Evolutionary conservation across 2,888 invertebrate species (phyloP).

Genomic region (Tetropium fuscum): DNA sequence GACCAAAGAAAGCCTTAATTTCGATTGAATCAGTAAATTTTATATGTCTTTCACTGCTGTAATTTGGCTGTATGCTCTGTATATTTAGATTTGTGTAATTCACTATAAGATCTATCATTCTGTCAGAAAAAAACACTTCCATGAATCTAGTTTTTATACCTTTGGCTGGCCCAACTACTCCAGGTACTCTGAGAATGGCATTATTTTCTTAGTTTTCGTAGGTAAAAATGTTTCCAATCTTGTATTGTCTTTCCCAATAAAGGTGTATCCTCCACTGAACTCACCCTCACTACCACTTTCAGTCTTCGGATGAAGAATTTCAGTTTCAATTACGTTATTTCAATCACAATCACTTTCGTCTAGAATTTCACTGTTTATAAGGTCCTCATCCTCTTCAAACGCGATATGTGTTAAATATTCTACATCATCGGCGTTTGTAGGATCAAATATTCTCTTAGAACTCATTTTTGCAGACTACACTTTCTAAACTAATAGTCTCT

Average conservation of each 20-base stretch:
- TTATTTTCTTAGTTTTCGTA: not conserved
- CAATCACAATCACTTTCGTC: constrained; percentile 5
- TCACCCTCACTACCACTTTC: constrained; percentile 3
- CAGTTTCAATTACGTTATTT: not conserved
- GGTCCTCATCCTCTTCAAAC: constrained; percentile 1
- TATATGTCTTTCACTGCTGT: not conserved
- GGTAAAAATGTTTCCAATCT: constrained; percentile 1
- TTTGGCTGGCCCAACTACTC: constrained; percentile 1
- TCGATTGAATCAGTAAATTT: not conserved
- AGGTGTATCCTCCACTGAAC: no score
- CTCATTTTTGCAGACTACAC: not conserved
- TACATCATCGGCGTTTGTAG: not conserved
- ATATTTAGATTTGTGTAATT: constrained; percentile 16
- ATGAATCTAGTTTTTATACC: not conserved
- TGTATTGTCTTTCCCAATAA: constrained; percentile 5
- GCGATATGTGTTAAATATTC: not conserved
- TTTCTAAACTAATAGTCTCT: not conserved
- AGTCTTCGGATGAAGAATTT: not conserved
- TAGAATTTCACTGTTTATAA: constrained; percentile 8
- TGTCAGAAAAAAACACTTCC: constrained; percentile 5
- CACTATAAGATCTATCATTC: constrained; percentile 10
- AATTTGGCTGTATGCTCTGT: constrained; percentile 12
- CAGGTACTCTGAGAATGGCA: constrained; percentile 3
- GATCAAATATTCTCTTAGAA: constrained; percentile 1
- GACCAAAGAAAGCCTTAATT: not conserved